phyloP scores from a whole-genome alignment of 1,140 invertebrate species.

The Aethina tumida region DNA sequence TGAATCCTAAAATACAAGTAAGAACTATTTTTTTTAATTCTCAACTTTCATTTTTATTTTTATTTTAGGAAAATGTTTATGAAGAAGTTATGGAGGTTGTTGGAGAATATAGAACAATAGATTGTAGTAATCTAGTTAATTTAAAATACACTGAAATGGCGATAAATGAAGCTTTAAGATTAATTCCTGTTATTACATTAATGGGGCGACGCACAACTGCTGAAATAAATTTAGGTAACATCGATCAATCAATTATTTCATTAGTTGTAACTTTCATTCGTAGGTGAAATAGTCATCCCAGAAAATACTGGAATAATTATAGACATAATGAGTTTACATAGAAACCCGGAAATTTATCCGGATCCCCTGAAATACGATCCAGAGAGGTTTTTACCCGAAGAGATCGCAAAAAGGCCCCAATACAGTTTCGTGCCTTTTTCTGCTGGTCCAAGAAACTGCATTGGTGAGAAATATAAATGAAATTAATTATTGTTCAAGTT shows the following conservation, averaged over 20 bases:
- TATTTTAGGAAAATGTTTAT: slow-evolving; percentile 44
- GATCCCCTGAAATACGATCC: slow-evolving; percentile 59
- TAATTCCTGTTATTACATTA: slow-evolving; percentile 52
- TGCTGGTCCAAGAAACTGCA: slow-evolving; percentile 57
- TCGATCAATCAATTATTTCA: no score
- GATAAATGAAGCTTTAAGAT: slow-evolving; percentile 52
- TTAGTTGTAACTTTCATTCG: no score
- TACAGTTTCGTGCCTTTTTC: slow-evolving; percentile 56
- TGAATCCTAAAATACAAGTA: no score
- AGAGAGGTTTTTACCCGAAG: slow-evolving; percentile 51
- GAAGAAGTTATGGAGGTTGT: slow-evolving; percentile 46
- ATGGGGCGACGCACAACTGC: slow-evolving; percentile 39
- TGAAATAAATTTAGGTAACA: slow-evolving; percentile 27
- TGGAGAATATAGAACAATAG: slow-evolving; percentile 31
- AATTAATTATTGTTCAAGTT: no score
- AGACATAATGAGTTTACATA: slow-evolving; percentile 34
- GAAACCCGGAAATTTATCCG: slow-evolving; percentile 42
- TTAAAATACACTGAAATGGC: slow-evolving; percentile 53
- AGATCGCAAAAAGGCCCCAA: slow-evolving; percentile 36
- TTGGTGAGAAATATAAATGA: no score
- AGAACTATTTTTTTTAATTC: no score
- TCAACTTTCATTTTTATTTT: no score
- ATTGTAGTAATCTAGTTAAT: slow-evolving; percentile 44
- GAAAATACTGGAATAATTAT: slow-evolving; percentile 12
- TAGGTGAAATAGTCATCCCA: slow-evolving; percentile 19